phyloP scores from a whole-genome alignment of 2,797 vertebrate species.

The Ispidina lecontei region DNA sequence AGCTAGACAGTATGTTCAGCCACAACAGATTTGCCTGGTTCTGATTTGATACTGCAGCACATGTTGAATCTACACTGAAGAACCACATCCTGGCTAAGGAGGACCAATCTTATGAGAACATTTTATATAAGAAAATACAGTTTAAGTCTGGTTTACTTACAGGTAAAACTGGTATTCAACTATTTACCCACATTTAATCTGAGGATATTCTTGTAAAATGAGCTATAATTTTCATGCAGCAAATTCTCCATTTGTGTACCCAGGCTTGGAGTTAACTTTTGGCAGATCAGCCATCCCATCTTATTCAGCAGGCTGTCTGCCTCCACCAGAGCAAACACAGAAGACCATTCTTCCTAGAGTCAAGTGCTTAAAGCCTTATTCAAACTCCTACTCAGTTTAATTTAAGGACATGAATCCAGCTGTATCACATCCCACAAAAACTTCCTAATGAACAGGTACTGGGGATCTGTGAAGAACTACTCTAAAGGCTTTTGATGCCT shows the following conservation, averaged over 20 bases:
- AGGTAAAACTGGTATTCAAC: neutral
- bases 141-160: neutral
- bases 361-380: neutral
- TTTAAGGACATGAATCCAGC: neutral
- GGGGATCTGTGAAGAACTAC: accelerated
- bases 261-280: neutral
- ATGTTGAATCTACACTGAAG: neutral
- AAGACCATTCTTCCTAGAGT: neutral
- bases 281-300: neutral
- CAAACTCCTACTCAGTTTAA: neutral
- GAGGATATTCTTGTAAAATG: neutral
- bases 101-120: accelerated
- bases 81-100: neutral
- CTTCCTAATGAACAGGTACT: neutral
- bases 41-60: neutral
- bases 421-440: neutral
- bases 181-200: neutral
- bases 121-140: neutral
- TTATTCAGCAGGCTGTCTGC: neutral
- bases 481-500: neutral
- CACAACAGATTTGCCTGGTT: neutral
- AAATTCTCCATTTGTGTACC: neutral
- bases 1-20: neutral
- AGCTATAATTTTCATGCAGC: neutral
- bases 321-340: neutral